These are phyloP conservation scores for Lydus trimaculatus DNA, from an alignment of 2,888 invertebrate species.

Conservation along the genomic window DNA sequence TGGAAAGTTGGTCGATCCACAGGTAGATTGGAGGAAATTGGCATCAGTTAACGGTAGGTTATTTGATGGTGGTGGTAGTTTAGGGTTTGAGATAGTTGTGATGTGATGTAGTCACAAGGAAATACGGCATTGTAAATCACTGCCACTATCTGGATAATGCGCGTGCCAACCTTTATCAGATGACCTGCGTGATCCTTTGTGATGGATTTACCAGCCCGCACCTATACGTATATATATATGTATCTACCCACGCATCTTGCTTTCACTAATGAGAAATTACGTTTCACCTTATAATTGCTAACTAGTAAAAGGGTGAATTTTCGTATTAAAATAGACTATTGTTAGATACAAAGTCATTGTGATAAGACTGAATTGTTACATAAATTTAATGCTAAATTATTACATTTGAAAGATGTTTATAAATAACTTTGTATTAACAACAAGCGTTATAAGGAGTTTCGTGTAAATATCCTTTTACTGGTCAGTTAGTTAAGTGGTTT, in stretches of 20 bases:
- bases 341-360: neutral
- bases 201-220: slow-evolving; percentile 50
- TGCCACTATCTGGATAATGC: slow-evolving; percentile 54
- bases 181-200: slow-evolving; percentile 57
- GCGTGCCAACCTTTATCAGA: slow-evolving; percentile 57
- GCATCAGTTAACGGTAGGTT: slow-evolving; percentile 12
- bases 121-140: slow-evolving; percentile 56
- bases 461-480: neutral
- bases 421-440: neutral
- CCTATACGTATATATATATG: slow-evolving; percentile 32
- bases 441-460: neutral
- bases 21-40: slow-evolving; percentile 14
- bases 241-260: slow-evolving; percentile 18
- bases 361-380: too few species aligned
- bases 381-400: too few species aligned
- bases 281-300: slow-evolving; percentile 6
- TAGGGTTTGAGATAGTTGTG: slow-evolving; percentile 21
- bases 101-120: slow-evolving; percentile 56
- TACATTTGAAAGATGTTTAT: neutral
- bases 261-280: slow-evolving; percentile 30
- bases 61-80: slow-evolving; percentile 8
- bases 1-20: neutral
- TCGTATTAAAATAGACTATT: neutral
- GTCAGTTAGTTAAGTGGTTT: slow-evolving; percentile 3
- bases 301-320: neutral